Base-by-base conservation (phyloP, 2,113 vertebrate genomes). In the Lophura nycthemera region DNA sequence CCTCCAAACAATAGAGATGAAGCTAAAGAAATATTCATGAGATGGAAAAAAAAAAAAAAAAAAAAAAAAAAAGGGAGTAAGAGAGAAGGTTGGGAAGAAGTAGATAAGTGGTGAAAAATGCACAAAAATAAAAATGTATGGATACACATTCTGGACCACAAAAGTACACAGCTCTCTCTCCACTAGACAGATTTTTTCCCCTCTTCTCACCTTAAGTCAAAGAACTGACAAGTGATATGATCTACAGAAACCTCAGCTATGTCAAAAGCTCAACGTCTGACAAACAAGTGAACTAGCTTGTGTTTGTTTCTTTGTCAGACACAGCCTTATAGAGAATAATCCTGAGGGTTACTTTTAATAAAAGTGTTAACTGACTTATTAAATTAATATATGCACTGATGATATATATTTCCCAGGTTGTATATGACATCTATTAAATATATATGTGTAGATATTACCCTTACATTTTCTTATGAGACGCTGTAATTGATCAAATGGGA, bases 401-500 rank as follows among this genome's bases (percentile, higher is more conserved):
- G 88, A 75, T 89, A n/a, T 63, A 21, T 81, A 72, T 83, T 80
- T 88, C 65, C 48, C 59, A 91, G 83, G 43, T 29, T 83, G 83
- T 17, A 60, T 80, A 74, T 88, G 90, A 80, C 85, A 88, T n/a
- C 52, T 72, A 75, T 86, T 88, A 93, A 88, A 94, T 90, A 83
- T 34, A 90, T 72, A 38, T 83, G 22, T 45, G 60, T 24, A 90
- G 76, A 69, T 78, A 95, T 92, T 88, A 92, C 57, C 67, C 29
- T 71, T 67, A 36, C 18, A 5, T 80, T 96, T 96, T 89, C 90
- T 74, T 96, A 74, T 72, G 45, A 95, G 91, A 80, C 1, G 0
- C 60, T 42, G 57, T 96, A 96, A 97, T 92, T 95, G 95, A 97
- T 95, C 89, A 95, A 94, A 86, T 60, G 92, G 89, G 94, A 96